Conservation (phyloP, 1,140 invertebrate genomes). For the Leucophenga varia region DNA sequence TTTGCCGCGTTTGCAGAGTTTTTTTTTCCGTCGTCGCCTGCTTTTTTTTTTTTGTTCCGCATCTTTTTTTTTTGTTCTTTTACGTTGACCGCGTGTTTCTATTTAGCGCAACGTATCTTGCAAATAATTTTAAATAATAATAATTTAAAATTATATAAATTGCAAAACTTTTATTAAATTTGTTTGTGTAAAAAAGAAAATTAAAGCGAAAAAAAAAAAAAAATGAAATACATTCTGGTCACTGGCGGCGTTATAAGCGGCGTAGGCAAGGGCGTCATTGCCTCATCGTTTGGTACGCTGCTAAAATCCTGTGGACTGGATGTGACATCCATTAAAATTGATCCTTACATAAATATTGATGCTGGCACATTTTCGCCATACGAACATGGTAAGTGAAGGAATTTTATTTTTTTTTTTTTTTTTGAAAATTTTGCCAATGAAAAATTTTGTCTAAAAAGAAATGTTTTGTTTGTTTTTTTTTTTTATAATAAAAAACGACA, state of each 20-base stretch:
- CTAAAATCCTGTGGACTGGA: constrained; percentile 88
- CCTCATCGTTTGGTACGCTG: constrained; percentile 93
- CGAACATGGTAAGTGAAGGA: constrained; percentile 82
- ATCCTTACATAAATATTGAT: constrained; percentile 99
- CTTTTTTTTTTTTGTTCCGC: too few relatives aligned
- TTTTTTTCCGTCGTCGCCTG: too few relatives aligned
- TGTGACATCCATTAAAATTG: constrained; percentile 98
- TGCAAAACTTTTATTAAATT: too few relatives aligned
- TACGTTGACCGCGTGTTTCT: too few relatives aligned
- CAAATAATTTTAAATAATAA: too few relatives aligned
- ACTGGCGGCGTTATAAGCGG: constrained; percentile 98
- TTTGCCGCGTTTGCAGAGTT: too few relatives aligned
- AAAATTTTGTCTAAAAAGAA: neutral
- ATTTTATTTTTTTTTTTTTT: neutral
- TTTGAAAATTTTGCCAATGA: constrained; percentile 1
- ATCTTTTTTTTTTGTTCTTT: too few relatives aligned
- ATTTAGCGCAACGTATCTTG: too few relatives aligned
- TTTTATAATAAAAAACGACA: neutral
- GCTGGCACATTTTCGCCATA: constrained; percentile 98
- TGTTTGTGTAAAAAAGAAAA: too few relatives aligned
- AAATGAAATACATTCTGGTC: constrained; percentile 86
- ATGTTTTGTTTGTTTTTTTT: neutral
- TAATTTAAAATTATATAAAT: too few relatives aligned
- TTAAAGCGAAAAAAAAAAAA: too few relatives aligned
- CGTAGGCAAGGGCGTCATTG: constrained; percentile 96